Conservation (phyloP, 2,113 vertebrate species). For the Onychorhynchus coronatus region DNA sequence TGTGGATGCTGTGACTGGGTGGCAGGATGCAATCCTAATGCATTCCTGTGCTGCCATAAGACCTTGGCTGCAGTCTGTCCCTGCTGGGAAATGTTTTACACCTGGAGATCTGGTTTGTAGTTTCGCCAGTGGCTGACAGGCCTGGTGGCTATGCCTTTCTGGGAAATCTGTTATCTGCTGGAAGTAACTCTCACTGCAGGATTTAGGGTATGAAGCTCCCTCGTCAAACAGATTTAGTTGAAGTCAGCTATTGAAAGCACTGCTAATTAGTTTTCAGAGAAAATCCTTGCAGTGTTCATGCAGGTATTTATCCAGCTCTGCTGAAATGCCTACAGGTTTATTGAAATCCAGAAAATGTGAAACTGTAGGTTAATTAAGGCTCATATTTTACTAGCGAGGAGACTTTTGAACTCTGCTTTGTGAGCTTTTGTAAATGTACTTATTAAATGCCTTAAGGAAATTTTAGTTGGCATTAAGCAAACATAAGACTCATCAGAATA, state of each 20-base stretch:
- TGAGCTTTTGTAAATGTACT: slow-evolving; percentile 64
- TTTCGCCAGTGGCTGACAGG: background rate
- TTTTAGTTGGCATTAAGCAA: slow-evolving; percentile 46
- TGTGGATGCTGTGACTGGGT: background rate
- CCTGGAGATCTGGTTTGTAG: background rate
- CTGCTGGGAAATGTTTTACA: background rate
- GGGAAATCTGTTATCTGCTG: slow-evolving; percentile 14
- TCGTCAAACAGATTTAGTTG: slow-evolving; percentile 43
- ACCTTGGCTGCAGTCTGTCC: background rate
- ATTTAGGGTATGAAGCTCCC: slow-evolving; percentile 38
- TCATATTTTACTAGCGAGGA: slow-evolving; percentile 59
- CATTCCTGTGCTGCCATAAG: accelerated
- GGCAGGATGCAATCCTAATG: background rate
- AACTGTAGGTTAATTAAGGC: slow-evolving; percentile 66
- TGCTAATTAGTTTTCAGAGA: slow-evolving; percentile 67
- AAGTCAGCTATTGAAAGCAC: slow-evolving; percentile 48
- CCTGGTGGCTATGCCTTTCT: background rate
- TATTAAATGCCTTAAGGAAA: slow-evolving; percentile 62
- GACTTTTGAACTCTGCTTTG: slow-evolving; percentile 62
- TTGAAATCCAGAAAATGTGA: slow-evolving; percentile 68
- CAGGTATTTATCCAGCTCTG: slow-evolving; percentile 69
- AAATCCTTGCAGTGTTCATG: slow-evolving; percentile 60
- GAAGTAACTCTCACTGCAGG: slow-evolving; percentile 20
- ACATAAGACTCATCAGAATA: slow-evolving; percentile 34
- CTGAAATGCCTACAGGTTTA: slow-evolving; percentile 64